Percentiles rank a stretch among this genome's conserved stretches.
phyloP scores from a whole-genome alignment of 2,888 invertebrate species.

The Drosophila monieri region DNA sequence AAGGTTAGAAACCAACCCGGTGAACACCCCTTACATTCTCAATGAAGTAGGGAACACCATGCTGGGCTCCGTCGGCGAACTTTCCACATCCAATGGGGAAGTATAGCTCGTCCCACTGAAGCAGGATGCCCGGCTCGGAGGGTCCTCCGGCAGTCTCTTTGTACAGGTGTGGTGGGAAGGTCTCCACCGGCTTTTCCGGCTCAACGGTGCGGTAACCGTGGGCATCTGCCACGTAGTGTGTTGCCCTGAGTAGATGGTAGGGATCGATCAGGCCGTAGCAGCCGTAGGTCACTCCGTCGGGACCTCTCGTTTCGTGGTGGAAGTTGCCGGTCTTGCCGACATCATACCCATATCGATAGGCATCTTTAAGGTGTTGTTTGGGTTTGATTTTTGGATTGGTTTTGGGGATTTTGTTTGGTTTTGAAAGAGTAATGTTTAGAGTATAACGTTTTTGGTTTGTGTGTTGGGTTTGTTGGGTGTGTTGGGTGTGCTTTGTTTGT shows the following conservation, averaged over 20 bases:
- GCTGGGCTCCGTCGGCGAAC: slow-evolving; percentile 82
- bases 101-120: slow-evolving; percentile 88
- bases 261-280: slow-evolving; percentile 92
- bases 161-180: slow-evolving; percentile 82
- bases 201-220: slow-evolving; percentile 91
- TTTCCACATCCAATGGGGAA: slow-evolving; percentile 90
- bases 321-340: slow-evolving; percentile 90
- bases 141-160: slow-evolving; percentile 69
- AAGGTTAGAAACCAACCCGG: not conserved
- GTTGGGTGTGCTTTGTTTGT: not conserved
- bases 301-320: slow-evolving; percentile 90
- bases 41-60: slow-evolving; percentile 73
- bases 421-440: slow-evolving; percentile 51
- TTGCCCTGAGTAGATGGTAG: slow-evolving; percentile 87
- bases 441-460: slow-evolving; percentile 32
- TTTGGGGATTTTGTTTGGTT: slow-evolving; percentile 20
- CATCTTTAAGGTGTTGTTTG: slow-evolving; percentile 82
- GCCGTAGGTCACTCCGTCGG: slow-evolving; percentile 91
- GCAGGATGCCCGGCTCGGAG: slow-evolving; percentile 85
- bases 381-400: slow-evolving; percentile 10
- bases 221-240: slow-evolving; percentile 91
- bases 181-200: slow-evolving; percentile 88
- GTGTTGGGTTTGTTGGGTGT: slow-evolving; percentile 20
- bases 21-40: slow-evolving; percentile 66
- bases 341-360: slow-evolving; percentile 91